phyloP scores from a whole-genome alignment of 1,140 invertebrate genomes.

The Leptoteleia sp. region DNA sequence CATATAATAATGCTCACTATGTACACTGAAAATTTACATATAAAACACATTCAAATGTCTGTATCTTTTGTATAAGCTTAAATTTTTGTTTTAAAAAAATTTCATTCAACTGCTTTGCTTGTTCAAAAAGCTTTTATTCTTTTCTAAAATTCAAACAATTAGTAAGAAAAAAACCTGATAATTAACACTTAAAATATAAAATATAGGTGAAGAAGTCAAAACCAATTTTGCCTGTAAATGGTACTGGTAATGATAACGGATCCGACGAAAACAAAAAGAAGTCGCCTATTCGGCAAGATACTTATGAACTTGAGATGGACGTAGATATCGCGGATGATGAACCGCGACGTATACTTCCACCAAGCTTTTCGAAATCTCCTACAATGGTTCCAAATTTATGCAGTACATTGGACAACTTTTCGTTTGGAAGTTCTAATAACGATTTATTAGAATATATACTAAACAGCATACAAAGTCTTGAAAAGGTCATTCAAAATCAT shows the following conservation, averaged over 20 bases:
- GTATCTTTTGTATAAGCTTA: no score
- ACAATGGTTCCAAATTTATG: conserved; percentile 57
- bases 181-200: background rate
- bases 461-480: conserved; percentile 57
- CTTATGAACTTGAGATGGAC: conserved; percentile 46
- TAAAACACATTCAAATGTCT: no score
- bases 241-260: no score
- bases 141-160: no score
- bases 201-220: background rate
- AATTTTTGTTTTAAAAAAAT: no score
- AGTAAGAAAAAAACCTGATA: no score
- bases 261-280: no score
- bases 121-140: no score
- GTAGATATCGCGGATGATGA: conserved; percentile 52
- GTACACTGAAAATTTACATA: no score
- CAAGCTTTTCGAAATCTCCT: conserved; percentile 55
- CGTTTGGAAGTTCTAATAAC: conserved; percentile 60
- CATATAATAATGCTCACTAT: no score
- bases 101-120: no score
- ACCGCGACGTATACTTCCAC: conserved; percentile 59
- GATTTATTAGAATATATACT: conserved; percentile 59
- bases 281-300: conserved; percentile 27
- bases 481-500: conserved; percentile 62
- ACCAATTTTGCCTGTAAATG: conserved; percentile 9
- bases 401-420: conserved; percentile 63